Conservation (phyloP, 2,113 vertebrate species). For the Hemichromis elongatus region DNA sequence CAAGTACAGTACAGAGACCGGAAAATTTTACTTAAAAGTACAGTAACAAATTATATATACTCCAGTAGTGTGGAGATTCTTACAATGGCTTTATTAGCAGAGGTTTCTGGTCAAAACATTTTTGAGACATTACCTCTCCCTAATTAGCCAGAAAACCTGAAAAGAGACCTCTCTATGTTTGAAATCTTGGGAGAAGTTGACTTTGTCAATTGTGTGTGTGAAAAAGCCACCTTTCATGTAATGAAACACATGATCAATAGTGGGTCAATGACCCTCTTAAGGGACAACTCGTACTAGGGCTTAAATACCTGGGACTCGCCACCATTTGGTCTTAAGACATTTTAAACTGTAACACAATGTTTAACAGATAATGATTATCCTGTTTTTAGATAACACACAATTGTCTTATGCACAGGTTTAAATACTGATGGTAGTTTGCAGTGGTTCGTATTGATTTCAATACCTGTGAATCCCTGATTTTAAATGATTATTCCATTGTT, state of each 20-base stretch:
- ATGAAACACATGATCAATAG: not conserved
- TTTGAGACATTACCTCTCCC: not conserved
- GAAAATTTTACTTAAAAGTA: not conserved
- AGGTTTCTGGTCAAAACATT: not conserved
- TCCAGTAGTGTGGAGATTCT: not conserved
- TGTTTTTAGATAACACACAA: too few species aligned
- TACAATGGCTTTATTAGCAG: not conserved
- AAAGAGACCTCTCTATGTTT: not conserved
- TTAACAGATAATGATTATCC: too few species aligned
- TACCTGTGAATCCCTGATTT: not conserved
- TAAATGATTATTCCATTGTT: not conserved
- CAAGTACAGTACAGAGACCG: not conserved
- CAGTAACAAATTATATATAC: not conserved
- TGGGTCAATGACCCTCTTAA: not conserved
- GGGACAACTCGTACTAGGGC: accelerated
- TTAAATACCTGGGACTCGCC: not conserved
- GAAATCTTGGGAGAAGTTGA: not conserved
- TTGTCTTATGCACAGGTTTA: too few species aligned
- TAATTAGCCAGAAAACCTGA: not conserved
- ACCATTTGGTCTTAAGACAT: not conserved
- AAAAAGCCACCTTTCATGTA: not conserved
- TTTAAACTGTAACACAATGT: too few species aligned
- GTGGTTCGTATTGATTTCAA: too few species aligned
- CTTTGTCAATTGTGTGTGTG: not conserved
- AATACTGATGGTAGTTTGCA: too few species aligned